Evolutionary conservation across 2,797 vertebrate species (phyloP), one percentile per base, ranked within the genome.

Genomic region (Nasua narica): DNA sequence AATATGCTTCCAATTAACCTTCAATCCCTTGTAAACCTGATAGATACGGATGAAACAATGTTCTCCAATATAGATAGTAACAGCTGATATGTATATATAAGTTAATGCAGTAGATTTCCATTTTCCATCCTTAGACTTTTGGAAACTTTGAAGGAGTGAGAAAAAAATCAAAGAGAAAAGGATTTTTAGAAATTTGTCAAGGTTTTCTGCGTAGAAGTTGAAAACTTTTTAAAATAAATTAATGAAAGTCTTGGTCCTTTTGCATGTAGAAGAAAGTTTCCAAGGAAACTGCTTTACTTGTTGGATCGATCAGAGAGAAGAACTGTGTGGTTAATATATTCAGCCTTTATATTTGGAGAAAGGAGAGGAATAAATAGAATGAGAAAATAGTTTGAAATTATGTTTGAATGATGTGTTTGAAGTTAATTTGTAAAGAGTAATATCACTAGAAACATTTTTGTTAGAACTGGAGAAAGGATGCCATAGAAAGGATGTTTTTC

Each of bases 41-140:
- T 94, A 91, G 95, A 92, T 11, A 90, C 23, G 82, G 48, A 96
- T 92, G 82, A 92, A 96, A 95, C 86, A 67, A 23, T 83, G 48
- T 70, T 50, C 32, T 27, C 13, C 46, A 56, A 16, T 83, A 77
- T 54, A 97, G 95, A 95, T 83, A 19, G 32, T 56, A 69, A 40
- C 35, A 78, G 35, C 32, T 92, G 83, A 94, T 94, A 79, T 7
- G n/a, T n/a, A n/a, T 90, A 65, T 43, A 21, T 83, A 83, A 79
- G 25, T 76, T 65, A 84, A 27, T 77, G 58, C 7, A 58, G 60
- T 54, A 78, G 15, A 46, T 96, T 91, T 93, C 21, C 18, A 48
- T 94, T 95, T 87, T 72, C 52, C 13, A 50, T 88, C 62, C 58
- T 85, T 21, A 83, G 72, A 79, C 3, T 62, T 65, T 56, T 46